Conservation (phyloP, 2,888 invertebrate species). For the Zaprionus obscuricornis region DNA sequence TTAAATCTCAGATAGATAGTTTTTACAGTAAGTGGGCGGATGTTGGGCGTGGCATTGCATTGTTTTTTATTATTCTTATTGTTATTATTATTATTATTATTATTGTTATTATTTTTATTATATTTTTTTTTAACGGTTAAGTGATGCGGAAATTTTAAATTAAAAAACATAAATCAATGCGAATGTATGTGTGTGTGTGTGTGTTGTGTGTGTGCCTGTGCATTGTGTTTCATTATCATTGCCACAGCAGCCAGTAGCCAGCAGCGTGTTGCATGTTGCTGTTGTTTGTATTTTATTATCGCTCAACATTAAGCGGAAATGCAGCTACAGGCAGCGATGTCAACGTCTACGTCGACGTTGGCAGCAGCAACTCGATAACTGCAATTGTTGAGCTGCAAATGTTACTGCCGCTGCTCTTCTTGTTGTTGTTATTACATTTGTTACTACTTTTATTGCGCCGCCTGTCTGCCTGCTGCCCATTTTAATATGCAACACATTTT, state of each 20-base stretch:
- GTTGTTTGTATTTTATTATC: conserved; percentile 78
- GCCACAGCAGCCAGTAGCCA: conserved; percentile 33
- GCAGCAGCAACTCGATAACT: conserved; percentile 44
- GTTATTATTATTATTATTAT: conserved; percentile 43
- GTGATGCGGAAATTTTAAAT: conserved; percentile 83
- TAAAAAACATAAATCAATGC: conserved; percentile 84
- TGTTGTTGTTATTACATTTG: conserved; percentile 19
- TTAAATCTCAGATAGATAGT: conserved; percentile 25
- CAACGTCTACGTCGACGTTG: conserved; percentile 12
- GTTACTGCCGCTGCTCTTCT: conserved; percentile 27
- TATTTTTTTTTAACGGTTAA: conserved; percentile 75
- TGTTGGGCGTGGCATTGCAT: conserved; percentile 23
- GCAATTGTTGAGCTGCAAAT: no score
- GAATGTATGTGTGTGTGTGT: conserved; percentile 35
- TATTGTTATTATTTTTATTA: conserved; percentile 48
- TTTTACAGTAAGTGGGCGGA: conserved; percentile 3
- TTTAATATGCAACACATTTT: conserved; percentile 52
- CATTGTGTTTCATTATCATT: conserved; percentile 51
- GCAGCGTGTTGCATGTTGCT: conserved; percentile 30
- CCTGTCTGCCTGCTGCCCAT: conserved; percentile 19
- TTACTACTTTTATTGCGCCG: background rate
- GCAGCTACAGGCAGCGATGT: conserved; percentile 61
- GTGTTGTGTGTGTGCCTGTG: no score
- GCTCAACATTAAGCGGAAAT: conserved; percentile 81
- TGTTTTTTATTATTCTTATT: conserved; percentile 37